Base-by-base conservation (phyloP, 2,113 vertebrate genomes). In the Gnathochromis pfefferi region DNA sequence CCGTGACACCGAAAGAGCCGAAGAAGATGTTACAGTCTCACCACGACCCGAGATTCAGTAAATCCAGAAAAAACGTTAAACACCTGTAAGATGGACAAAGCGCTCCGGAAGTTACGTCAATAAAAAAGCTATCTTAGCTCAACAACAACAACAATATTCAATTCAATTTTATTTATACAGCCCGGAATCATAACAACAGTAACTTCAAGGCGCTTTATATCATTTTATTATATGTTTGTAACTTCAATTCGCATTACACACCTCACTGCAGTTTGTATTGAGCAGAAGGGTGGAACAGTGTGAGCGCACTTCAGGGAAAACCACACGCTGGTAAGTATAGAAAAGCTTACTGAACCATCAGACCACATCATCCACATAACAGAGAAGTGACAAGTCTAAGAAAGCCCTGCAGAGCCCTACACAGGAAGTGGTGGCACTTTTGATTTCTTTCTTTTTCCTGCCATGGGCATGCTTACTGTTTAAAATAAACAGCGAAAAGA, bases 181-280 rank as follows among this genome's bases (percentile, higher is more conserved):
- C 6, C 9, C 0, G 0, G 0, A 63, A 0, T 35, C 31, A 63
- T 60, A 33, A 60, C 58, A 63, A 1, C 16, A 0, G 0, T 7
- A 7, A 63, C 9, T 26, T 26, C 23, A 26, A 57, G 12, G 54
- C 0, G 0, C 1, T 57, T 57, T 57, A 57, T 16, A 57, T 58
- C 16, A 0, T 17, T 7, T 11, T 35, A 4, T 19, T 63, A 10
- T 4, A 19, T 63, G 28, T 33, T 63, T 35, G 31, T 17, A 35
- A n/a, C 31, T 70, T 70, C 12, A 70, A 14, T 42, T 42, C 0
- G 1, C n/a, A 70, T 3, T 1, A 35, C 58, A 63, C 58, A 35
- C 58, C 31, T 63, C 2, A 3, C 16, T 63, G 58, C 5, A 81
- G 53, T 38, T 53, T 42, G 9, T 40, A 63, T 35, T 63, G 9